Evolutionary conservation across 2,797 vertebrate genomes (phyloP).

Genomic region (Holocentrus rufus): DNA sequence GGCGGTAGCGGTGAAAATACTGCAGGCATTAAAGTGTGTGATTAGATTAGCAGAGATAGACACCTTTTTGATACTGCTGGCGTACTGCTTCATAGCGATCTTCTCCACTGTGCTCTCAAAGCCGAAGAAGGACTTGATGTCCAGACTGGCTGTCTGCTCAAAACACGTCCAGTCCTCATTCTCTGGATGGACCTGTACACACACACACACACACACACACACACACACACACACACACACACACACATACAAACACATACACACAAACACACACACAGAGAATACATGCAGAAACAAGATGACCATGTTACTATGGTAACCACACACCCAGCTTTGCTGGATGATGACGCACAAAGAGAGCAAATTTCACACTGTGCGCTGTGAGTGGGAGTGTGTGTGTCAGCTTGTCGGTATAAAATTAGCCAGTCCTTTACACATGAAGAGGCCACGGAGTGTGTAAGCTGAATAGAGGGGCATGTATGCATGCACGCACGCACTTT

Average conservation of each 20-base stretch:
- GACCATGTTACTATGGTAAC: slow-evolving; percentile 61
- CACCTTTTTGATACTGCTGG: slow-evolving; percentile 92
- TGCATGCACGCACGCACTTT: background rate
- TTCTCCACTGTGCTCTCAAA: slow-evolving; percentile 94
- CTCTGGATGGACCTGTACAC: slow-evolving; percentile 87
- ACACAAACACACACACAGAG: slow-evolving; percentile 20
- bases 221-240: background rate
- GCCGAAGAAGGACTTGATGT: slow-evolving; percentile 92
- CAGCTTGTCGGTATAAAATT: slow-evolving; percentile 46
- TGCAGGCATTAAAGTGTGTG: background rate
- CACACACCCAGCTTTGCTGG: slow-evolving; percentile 43
- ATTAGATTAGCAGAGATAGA: background rate
- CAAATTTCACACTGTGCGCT: slow-evolving; percentile 38
- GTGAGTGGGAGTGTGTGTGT: slow-evolving; percentile 48
- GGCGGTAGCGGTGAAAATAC: background rate
- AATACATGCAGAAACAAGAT: slow-evolving; percentile 21
- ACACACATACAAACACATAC: background rate
- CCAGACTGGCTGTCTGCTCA: slow-evolving; percentile 90
- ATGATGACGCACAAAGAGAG: slow-evolving; percentile 48
- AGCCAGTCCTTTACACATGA: slow-evolving; percentile 32
- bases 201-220: slow-evolving; percentile 16
- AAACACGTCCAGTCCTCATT: slow-evolving; percentile 94
- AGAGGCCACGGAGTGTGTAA: background rate
- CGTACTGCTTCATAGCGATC: slow-evolving; percentile 92
- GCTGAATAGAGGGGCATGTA: slow-evolving; percentile 13